Percentiles rank a stretch among this genome's conserved stretches.
These are phyloP conservation scores for Sthenelais limicola DNA, from an alignment of 2,888 invertebrate species.

Conservation along the genomic window DNA sequence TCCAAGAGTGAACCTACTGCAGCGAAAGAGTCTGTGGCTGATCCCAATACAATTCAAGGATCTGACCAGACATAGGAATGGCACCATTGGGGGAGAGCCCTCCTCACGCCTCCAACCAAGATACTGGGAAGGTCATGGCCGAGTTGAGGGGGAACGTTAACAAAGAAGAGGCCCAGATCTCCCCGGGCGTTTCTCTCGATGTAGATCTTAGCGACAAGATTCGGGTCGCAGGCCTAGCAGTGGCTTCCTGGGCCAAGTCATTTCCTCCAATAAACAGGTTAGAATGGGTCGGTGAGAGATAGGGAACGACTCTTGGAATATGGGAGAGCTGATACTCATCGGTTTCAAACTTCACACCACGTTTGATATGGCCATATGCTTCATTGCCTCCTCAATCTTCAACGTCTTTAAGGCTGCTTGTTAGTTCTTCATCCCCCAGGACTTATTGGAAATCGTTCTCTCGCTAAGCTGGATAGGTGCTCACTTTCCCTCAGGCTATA, in stretches of 20 bases:
- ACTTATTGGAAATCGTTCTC: not conserved
- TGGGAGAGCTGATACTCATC: not conserved
- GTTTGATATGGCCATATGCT: no score
- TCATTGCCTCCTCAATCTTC: no score
- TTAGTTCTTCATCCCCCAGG: not conserved
- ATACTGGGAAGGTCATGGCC: not conserved
- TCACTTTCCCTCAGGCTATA: no score
- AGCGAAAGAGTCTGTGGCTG: no score
- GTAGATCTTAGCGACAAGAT: not conserved
- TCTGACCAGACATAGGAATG: no score
- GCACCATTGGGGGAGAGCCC: no score
- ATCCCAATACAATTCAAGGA: no score
- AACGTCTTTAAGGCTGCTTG: not conserved
- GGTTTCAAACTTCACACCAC: not conserved
- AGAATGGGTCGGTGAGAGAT: not conserved
- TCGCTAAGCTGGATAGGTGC: not conserved
- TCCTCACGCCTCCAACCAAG: no score
- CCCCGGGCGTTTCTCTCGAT: not conserved
- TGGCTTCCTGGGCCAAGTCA: not conserved
- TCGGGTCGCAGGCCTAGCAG: not conserved
- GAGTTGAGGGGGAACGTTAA: not conserved
- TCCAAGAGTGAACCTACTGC: no score
- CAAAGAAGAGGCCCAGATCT: not conserved
- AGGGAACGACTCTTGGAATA: not conserved
- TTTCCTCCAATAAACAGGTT: conserved; percentile 3